Evolutionary conservation across 2,113 vertebrate species (phyloP).

Genomic region (Gobiocypris rarus): DNA sequence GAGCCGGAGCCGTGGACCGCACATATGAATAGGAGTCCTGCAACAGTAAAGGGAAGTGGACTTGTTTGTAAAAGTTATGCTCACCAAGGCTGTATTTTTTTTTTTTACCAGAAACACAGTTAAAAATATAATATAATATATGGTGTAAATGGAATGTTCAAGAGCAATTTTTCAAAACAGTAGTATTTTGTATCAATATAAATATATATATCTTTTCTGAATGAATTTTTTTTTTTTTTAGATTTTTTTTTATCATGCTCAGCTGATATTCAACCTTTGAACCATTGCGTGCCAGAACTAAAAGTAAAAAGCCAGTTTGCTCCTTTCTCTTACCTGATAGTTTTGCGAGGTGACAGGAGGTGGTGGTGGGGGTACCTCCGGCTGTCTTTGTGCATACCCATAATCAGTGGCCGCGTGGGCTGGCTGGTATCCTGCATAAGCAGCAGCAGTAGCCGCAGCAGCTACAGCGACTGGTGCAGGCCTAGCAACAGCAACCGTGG

Average conservation of each 20-base stretch:
- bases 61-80: not conserved
- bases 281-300: no score
- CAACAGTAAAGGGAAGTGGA: conserved; percentile 24
- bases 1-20: conserved; percentile 90
- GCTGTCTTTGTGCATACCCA: conserved; percentile 92
- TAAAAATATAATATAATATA: no score
- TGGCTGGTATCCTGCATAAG: conserved; percentile 93
- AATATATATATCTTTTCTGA: no score
- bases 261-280: no score
- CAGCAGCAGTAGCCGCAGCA: conserved; percentile 89
- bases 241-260: no score
- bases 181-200: no score
- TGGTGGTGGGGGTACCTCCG: conserved; percentile 94
- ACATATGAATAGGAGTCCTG: conserved; percentile 97
- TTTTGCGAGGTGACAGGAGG: conserved; percentile 96
- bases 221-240: no score
- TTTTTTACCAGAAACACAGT: not conserved
- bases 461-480: conserved; percentile 91
- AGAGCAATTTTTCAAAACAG: no score
- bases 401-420: conserved; percentile 91
- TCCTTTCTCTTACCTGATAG: conserved; percentile 85
- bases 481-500: conserved; percentile 89
- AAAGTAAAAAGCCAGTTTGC: not conserved
- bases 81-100: not conserved
- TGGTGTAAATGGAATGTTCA: no score